A percentile compares a stretch with the other conserved stretches of the same genome.
Evolutionary conservation across 2,113 vertebrate genomes (phyloP).

Genomic region (Geococcyx californianus): DNA sequence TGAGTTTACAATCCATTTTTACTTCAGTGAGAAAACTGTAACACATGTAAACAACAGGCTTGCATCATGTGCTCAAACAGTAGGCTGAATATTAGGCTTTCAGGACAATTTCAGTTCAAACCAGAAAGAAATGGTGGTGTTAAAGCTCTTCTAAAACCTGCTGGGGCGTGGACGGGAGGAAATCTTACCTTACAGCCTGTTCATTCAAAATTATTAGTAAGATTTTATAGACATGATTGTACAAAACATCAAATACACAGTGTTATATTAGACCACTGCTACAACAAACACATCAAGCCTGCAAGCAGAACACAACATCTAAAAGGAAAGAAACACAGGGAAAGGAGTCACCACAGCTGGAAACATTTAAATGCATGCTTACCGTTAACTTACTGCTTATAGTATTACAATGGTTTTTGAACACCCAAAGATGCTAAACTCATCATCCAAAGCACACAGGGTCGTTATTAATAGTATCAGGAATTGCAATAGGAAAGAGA

Average conservation of each 20-base stretch:
- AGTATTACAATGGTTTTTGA: background rate
- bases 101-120: background rate
- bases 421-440: slow-evolving; percentile 43
- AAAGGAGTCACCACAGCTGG: slow-evolving; percentile 28
- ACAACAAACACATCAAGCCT: slow-evolving; percentile 47
- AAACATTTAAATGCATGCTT: slow-evolving; percentile 74
- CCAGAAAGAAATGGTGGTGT: background rate
- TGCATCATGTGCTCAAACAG: background rate
- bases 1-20: background rate
- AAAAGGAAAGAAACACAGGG: slow-evolving; percentile 35
- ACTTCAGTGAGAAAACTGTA: background rate
- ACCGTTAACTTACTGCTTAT: slow-evolving; percentile 10
- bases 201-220: background rate
- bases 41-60: background rate
- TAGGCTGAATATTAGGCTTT: background rate
- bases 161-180: background rate
- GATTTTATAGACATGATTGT: background rate
- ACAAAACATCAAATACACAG: background rate
- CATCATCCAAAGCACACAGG: slow-evolving; percentile 33
- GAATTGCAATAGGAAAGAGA: slow-evolving; percentile 65
- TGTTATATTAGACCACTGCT: background rate
- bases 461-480: slow-evolving; percentile 41
- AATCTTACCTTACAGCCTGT: slow-evolving; percentile 4
- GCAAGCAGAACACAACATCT: slow-evolving; percentile 60
- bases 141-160: background rate